Evolutionary conservation across 2,888 invertebrate genomes (phyloP), one percentile per base, ranked within the genome.

Genomic region (Caenorhabditis drosophilae): DNA sequence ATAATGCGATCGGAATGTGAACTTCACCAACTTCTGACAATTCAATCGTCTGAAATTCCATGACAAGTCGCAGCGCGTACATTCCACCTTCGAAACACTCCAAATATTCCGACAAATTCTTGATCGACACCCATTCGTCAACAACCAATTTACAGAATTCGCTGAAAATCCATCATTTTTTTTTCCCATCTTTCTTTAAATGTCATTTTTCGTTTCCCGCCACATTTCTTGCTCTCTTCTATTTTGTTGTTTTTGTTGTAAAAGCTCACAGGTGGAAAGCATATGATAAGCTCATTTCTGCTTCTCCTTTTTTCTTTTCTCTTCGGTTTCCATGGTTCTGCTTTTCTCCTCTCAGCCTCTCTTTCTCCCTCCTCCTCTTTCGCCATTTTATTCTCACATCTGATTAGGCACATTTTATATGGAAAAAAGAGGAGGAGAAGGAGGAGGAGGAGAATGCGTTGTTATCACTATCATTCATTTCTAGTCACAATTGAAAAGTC

Each of bases 21-120:
- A 61, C 61, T 1, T 49, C 53, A 1, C 73, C 67, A 4, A 73
- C 73, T 23, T 73, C 73, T 4, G 67, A 44, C 3, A 69, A 54
- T 9, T 73, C 67, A 12, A 73, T 38, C 0, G 59, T 51, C 48
- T 73, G 61, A 40, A 70, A 70, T 49, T 73, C 66, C 50, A 54
- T 47, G 16, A 64, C 55, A 12, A 64, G 55, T 23, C 64, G 45
- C 11, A 64, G 55, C 25, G 64, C 46, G 18, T 59, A 52, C 64
- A 64, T 64, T 46, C 58, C 64, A 15, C 64, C 64, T 38, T 58
- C 58, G 12, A 59, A 55, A 1, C 54, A 38, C 22, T 59, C 51
- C 47, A 64, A 25, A 26, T 64, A 64, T 9, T 58, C 64, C n/a
- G 51, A 20, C 26, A 64, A 11, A 31, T 42, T 59, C 2, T 53